phyloP scores from a whole-genome alignment of 2,888 invertebrate species.

The Poecilobothrus nobilitatus region DNA sequence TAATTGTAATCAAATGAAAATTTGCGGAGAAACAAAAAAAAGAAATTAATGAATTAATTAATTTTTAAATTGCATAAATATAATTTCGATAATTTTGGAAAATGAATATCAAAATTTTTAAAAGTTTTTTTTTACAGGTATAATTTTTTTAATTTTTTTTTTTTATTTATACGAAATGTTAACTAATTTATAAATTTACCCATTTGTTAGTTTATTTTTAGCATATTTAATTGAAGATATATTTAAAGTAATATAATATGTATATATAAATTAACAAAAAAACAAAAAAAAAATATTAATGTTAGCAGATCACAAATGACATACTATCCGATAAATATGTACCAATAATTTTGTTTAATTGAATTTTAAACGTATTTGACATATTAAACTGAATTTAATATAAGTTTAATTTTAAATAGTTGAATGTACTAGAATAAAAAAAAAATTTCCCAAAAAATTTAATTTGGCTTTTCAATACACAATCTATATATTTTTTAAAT shows the following conservation, averaged over 20 bases:
- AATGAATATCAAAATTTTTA: background rate
- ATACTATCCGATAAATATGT: background rate
- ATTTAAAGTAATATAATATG: no score
- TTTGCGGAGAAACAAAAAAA: no score
- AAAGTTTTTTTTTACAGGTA: background rate
- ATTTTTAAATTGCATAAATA: no score
- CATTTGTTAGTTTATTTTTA: no score
- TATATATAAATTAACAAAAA: background rate
- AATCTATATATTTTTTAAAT: no score
- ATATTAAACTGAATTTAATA: slow-evolving; percentile 1
- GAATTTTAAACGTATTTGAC: background rate
- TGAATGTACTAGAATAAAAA: no score
- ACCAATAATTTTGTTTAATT: background rate
- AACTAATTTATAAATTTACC: background rate
- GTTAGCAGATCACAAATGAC: background rate
- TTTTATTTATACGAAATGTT: background rate
- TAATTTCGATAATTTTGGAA: background rate
- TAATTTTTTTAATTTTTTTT: background rate
- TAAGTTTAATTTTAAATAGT: no score
- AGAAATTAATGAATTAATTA: no score
- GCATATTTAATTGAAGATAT: no score
- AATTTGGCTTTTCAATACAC: no score
- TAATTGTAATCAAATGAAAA: background rate
- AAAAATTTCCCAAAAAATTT: no score
- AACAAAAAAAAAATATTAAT: background rate